Base-by-base conservation (phyloP, 1,140 invertebrate species). In the Brachionus calyciflorus region DNA sequence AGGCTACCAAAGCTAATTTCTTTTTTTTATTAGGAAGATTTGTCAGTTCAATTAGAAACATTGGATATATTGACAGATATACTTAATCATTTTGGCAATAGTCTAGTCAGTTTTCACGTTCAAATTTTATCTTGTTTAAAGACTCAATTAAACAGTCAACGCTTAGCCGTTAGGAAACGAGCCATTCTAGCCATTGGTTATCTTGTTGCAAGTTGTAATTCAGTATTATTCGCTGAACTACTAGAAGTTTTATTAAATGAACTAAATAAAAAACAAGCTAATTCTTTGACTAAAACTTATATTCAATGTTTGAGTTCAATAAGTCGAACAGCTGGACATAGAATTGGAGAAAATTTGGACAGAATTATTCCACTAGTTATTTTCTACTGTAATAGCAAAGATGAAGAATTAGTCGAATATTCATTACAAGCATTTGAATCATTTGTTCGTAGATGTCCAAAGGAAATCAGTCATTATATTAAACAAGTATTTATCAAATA, bases 21-120 rank as follows among this genome's bases (percentile, higher is more conserved):
- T 48, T 28, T 28, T 12, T 68, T 60, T 2, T 65, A 82, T 81
- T 82, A 84, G 80, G 83, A 95, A 87, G 95, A 98, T 87, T 92
- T 97, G 21, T 94, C 95, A 14, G 94, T 98, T 7, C 96, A 98
- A 84, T 84, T 98, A 14, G 96, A 99, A 87, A 93, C 94, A 48
- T 85, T 98, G 14, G 96, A 99, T 83, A 98, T 99, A 79, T 87
- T 98, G 30, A 91, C 93, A 12, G 95, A 98, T 85, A 84, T 99
- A 73, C 84, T 99, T 0, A 93, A 91, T 75, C 88, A 94, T 80
- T 98, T 98, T 88, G 95, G 96, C 73, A 89, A 90, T 82, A 77
- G 79, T 78, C 68, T 44, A 14, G 17, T 93, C 69, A 89, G 89
- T 46, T 97, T 94, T 84, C 94, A 98, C 81, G 87, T 89, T 26